Evolutionary conservation across 2,888 invertebrate species (phyloP).

Genomic region (Scotopteryx bipunctaria): DNA sequence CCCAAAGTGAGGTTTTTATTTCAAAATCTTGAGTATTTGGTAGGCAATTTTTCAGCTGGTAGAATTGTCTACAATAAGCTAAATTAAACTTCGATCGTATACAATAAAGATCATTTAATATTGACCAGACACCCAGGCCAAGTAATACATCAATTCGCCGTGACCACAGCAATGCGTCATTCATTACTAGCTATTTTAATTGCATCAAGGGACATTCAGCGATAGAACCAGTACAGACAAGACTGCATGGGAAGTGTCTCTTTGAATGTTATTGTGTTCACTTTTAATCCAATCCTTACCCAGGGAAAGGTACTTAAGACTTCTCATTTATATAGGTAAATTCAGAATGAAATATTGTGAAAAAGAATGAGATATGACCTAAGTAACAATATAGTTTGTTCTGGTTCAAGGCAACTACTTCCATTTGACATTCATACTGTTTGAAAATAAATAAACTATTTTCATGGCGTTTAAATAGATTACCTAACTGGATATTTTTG

Average conservation of each 20-base stretch:
- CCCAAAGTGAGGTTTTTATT: no score
- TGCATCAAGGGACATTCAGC: slow-evolving; percentile 44
- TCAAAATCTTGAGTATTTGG: no score
- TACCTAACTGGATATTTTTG: no score
- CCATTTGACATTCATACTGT: background rate
- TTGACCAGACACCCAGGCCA: slow-evolving; percentile 8
- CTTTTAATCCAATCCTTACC: slow-evolving; percentile 1
- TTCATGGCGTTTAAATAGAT: no score
- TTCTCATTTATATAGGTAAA: background rate
- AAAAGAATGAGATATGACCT: slow-evolving; percentile 3
- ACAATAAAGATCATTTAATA: slow-evolving; percentile 3
- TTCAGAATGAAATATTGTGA: background rate
- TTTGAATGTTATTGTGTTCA: slow-evolving; percentile 31
- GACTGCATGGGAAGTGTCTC: slow-evolving; percentile 39
- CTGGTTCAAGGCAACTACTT: slow-evolving; percentile 1
- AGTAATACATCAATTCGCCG: slow-evolving; percentile 51
- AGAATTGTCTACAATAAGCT: background rate
- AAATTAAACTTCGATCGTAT: background rate
- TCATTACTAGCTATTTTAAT: slow-evolving; percentile 71
- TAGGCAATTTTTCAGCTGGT: background rate
- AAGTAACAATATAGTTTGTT: slow-evolving; percentile 6
- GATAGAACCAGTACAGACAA: slow-evolving; percentile 36
- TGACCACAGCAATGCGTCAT: slow-evolving; percentile 58
- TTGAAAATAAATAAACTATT: background rate
- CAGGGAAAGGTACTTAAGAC: background rate